These are phyloP conservation scores for Ricordea florida DNA, from an alignment of 92 coral and sea anemone species.

Conservation along the genomic window DNA sequence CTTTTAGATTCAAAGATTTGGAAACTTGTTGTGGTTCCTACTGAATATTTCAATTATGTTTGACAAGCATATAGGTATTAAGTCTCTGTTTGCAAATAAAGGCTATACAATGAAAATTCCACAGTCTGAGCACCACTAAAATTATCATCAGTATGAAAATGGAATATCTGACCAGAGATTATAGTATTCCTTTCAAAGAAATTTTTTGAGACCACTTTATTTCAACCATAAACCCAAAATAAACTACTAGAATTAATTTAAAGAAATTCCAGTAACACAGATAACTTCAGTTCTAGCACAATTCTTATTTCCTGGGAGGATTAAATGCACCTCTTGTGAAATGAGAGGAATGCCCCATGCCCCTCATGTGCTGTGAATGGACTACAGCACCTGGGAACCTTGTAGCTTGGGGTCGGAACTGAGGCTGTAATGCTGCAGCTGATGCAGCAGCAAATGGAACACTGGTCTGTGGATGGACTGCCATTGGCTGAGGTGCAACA, in stretches of 20 bases:
- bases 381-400: slow-evolving; percentile 14
- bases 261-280: background rate
- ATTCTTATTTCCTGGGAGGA: background rate
- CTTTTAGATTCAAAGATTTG: too few relatives aligned
- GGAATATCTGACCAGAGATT: too few relatives aligned
- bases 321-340: slow-evolving; percentile 23
- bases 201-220: too few relatives aligned
- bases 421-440: slow-evolving; percentile 50
- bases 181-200: too few relatives aligned
- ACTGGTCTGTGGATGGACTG: slow-evolving; percentile 64
- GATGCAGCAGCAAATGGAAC: slow-evolving; percentile 53
- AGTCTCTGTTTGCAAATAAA: too few relatives aligned
- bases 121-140: too few relatives aligned
- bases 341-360: slow-evolving; percentile 21
- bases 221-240: background rate
- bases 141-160: too few relatives aligned
- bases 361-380: slow-evolving; percentile 2
- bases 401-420: slow-evolving; percentile 19
- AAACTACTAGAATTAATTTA: background rate
- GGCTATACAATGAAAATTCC: too few relatives aligned
- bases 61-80: too few relatives aligned
- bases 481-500: slow-evolving; percentile 58
- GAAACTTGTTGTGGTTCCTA: too few relatives aligned
- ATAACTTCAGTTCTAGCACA: background rate
- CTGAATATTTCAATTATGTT: too few relatives aligned